Base-by-base conservation (phyloP, 2,113 vertebrate species). In the Bambusicola thoracicus region DNA sequence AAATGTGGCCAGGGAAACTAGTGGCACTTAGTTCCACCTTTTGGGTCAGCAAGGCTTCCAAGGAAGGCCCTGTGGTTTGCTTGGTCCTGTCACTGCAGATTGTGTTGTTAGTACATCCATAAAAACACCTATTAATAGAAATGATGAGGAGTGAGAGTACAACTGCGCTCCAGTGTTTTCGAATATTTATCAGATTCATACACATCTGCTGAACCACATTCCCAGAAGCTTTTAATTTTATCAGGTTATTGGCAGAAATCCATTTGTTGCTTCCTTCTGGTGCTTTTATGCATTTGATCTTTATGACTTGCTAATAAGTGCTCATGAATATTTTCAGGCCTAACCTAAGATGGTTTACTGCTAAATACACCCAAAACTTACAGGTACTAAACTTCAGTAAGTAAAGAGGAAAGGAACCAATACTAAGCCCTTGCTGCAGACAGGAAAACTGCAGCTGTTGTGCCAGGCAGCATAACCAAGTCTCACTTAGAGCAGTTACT, bases 181-280 rank as follows among this genome's bases (percentile, higher is more conserved):
- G 94, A 41, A 44, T 87, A 90, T 75, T 86, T 81, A 34, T 94
- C 69, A 79, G 77, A 18, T 10, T 84, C 29, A 41, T 59, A 79
- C 4, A 63, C 4, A 56, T 68, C 25, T 87, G 34, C 84, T 79
- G 74, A 87, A 93, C 43, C 22, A 65, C 43, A 77, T 92, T 92
- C 43, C 34, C n/a, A 89, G 56, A 93, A 91, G 32, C 43, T 38
- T 75, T 75, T 88, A 75, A 78, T 90, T 91, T 55, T 76, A 68
- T 56, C 12, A 53, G 5, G 13, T 63, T 63, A 53, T 63, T 87
- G 69, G 32, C 81, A 86, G 51, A 70, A 90, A 63, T 51, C 41
- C 56, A 63, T 75, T 74, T 83, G 9, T 75, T 93, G 8, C 38
- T 56, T 85, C 38, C 13, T 81, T 81, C 78, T 2, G 0, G 43